phyloP scores from a whole-genome alignment of 1,140 invertebrate species.

The Pseudoatta argentina region DNA sequence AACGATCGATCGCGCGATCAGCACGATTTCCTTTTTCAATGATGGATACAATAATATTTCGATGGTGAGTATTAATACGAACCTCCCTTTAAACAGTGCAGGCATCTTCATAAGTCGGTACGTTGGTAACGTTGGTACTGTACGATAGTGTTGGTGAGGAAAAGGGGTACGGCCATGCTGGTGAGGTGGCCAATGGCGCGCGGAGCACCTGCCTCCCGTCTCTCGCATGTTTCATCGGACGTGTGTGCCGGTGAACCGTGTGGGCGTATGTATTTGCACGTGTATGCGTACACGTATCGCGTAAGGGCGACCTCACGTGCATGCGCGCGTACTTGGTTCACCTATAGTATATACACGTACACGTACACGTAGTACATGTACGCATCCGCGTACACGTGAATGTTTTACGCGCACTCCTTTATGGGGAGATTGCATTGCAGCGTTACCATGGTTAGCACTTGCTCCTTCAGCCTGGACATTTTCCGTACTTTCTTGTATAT shows the following conservation, averaged over 20 bases:
- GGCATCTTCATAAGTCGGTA: conserved; percentile 69
- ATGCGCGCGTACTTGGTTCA: conserved; percentile 63
- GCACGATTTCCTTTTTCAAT: not conserved
- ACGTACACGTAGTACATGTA: not conserved
- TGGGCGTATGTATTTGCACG: conserved; percentile 72
- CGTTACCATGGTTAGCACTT: conserved; percentile 54
- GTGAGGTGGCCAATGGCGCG: conserved; percentile 86
- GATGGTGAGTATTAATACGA: conserved; percentile 45
- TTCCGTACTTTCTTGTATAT: conserved; percentile 27
- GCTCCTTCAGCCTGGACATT: conserved; percentile 52
- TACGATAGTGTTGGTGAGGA: conserved; percentile 80
- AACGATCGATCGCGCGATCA: not conserved
- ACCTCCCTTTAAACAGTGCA: conserved; percentile 59
- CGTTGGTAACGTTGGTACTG: conserved; percentile 65
- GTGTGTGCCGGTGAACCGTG: conserved; percentile 75
- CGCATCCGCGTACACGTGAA: conserved; percentile 40
- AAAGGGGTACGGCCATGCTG: conserved; percentile 86
- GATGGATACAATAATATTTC: conserved; percentile 44
- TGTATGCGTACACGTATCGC: conserved; percentile 71
- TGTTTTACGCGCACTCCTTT: conserved; percentile 60
- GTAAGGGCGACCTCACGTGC: conserved; percentile 76
- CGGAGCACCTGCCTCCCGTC: conserved; percentile 85
- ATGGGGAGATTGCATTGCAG: conserved; percentile 43
- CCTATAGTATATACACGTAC: conserved; percentile 29
- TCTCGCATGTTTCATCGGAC: conserved; percentile 81